A percentile compares a stretch with the other conserved stretches of the same genome.
These are phyloP conservation scores for Drosophila paulistorum DNA, from an alignment of 1,140 invertebrate species.

Conservation along the genomic window DNA sequence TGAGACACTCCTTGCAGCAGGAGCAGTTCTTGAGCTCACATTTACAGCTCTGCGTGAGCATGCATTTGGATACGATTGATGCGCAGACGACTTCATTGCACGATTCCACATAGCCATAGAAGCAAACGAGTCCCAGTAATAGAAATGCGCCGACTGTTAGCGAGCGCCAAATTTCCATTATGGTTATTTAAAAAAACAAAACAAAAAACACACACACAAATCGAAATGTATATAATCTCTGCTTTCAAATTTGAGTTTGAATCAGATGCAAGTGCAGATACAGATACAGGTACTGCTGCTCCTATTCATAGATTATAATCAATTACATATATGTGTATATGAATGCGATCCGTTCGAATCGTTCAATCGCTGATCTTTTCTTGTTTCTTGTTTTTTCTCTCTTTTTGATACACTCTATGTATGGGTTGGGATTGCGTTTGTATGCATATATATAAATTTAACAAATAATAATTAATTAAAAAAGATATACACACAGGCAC, in stretches of 20 bases:
- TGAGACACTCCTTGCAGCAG: conserved; percentile 96
- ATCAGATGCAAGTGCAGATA: not conserved
- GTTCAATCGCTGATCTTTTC: not conserved
- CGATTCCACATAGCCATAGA: conserved; percentile 74
- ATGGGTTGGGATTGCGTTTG: conserved; percentile 22
- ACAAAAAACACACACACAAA: not conserved
- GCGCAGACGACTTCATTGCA: conserved; percentile 82
- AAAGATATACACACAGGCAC: conserved; percentile 29
- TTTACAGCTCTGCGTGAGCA: conserved; percentile 97
- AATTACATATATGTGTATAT: not conserved
- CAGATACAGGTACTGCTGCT: not conserved
- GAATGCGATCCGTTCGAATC: conserved; percentile 6
- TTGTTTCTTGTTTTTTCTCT: conserved; percentile 30
- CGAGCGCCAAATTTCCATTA: conserved; percentile 74
- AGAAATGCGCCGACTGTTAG: conserved; percentile 67
- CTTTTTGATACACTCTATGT: conserved; percentile 22
- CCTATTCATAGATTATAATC: conserved; percentile 1
- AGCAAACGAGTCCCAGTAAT: conserved; percentile 60
- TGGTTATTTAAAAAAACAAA: conserved; percentile 16
- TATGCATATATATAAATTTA: conserved; percentile 33
- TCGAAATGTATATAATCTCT: conserved; percentile 7
- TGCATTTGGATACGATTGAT: conserved; percentile 97
- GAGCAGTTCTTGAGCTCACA: conserved; percentile 95
- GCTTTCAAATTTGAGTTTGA: not conserved
- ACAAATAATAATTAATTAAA: conserved; percentile 49